Evolutionary conservation across 2,888 invertebrate genomes (phyloP), one percentile per base, ranked within the genome.

Genomic region (Drosophila nr. fundita): DNA sequence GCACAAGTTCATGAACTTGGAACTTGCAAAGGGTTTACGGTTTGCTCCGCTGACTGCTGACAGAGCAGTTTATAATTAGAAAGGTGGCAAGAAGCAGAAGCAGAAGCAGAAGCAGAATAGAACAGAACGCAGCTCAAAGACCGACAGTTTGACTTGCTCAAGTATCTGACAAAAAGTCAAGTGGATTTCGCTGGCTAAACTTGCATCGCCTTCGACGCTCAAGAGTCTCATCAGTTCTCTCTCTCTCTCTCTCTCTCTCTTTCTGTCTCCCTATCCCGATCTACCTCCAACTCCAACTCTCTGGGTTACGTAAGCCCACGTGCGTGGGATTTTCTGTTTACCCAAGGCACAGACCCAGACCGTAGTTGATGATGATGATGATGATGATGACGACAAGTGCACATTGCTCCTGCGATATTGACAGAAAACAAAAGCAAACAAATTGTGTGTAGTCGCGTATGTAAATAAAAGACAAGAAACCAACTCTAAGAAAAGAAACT

Each of bases 1-100:
- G 90, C 80, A 82, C 88, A 87, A 87, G 87, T 87, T 87, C 87
- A 90, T 88, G 91, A 90, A 87, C 91, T 90, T 87, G 91, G 78
- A 70, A 76, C 74, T 87, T 75, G 57, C 62, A 78, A 85, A 79
- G 76, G 85, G 79, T 80, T 84, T 76, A 59, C 68, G 67, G 57
- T n/a, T 71, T 66, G 66, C 63, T 74, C 53, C 40, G 55, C 59
- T 70, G 68, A 53, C 76, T 79, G 89, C 85, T 85, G 85, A 85
- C 89, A 63, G 83, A 78, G 87, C 85, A 83, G 89, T 85, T 88
- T 85, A 88, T 88, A 85, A 89, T 85, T 88, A 88, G 87, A 85
- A 85, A 72, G 69, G 69, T 62, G 62, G 61, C 32, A 54, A 78
- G 65, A 50, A 60, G 34, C 24, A 54, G 59, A 40, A 13, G 29